Conservation (phyloP, 2,888 invertebrate genomes). For the Ormyrus rosae region DNA sequence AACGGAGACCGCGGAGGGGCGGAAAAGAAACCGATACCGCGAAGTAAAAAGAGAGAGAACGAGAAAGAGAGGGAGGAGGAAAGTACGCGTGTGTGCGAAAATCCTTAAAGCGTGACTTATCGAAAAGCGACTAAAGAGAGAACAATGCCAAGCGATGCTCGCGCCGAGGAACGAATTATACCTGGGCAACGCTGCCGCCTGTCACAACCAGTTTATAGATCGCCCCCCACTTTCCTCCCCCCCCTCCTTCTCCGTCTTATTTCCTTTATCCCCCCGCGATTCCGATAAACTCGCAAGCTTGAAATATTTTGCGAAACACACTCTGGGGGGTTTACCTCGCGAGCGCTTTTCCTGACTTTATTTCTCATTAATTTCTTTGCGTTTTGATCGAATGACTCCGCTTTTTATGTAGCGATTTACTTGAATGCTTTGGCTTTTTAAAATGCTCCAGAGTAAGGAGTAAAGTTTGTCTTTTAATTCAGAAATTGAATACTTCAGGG, state of each 20-base stretch:
- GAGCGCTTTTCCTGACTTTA: too few relatives aligned
- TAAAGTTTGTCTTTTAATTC: too few relatives aligned
- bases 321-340: too few relatives aligned
- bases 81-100: not conserved
- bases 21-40: too few relatives aligned
- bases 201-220: slow-evolving; percentile 50
- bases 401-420: too few relatives aligned
- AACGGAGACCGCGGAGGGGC: too few relatives aligned
- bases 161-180: slow-evolving; percentile 36
- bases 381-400: too few relatives aligned
- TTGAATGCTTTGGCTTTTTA: too few relatives aligned
- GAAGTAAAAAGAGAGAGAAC: not conserved
- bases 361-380: too few relatives aligned
- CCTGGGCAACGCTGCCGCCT: slow-evolving; percentile 18
- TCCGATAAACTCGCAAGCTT: slow-evolving; percentile 1
- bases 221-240: not conserved
- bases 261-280: not conserved
- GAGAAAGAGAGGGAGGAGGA: not conserved
- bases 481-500: too few relatives aligned
- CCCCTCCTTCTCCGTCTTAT: not conserved
- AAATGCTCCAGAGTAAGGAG: too few relatives aligned
- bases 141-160: slow-evolving; percentile 20
- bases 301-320: not conserved
- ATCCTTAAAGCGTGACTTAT: slow-evolving; percentile 49
- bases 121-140: slow-evolving; percentile 21